Conservation (phyloP, 2,888 invertebrate genomes). For the Lydus trimaculatus region DNA sequence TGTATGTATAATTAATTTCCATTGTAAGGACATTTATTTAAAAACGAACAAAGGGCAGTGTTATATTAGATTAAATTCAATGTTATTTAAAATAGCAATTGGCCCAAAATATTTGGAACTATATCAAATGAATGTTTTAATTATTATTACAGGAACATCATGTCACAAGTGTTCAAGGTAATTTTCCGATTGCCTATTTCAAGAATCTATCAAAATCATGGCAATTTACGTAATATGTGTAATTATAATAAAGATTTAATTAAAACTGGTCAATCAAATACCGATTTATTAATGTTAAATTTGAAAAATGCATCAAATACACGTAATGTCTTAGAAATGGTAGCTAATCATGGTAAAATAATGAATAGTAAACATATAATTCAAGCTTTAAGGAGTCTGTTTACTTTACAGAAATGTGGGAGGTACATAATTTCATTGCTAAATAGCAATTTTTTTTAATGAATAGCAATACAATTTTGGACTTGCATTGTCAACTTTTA, state of each 20-base stretch:
- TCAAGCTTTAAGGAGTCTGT: slow-evolving; percentile 65
- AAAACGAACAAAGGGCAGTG: slow-evolving; percentile 13
- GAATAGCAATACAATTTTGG: too few species aligned
- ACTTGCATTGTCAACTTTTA: too few species aligned
- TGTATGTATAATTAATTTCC: not conserved
- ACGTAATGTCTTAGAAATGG: slow-evolving; percentile 61
- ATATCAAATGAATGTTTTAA: not conserved
- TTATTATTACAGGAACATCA: slow-evolving; percentile 25
- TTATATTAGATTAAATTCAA: not conserved
- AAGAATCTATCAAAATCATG: slow-evolving; percentile 13
- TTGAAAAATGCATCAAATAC: slow-evolving; percentile 61
- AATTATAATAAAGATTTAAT: slow-evolving; percentile 11
- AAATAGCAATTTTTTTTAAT: too few species aligned
- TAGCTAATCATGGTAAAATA: slow-evolving; percentile 57
- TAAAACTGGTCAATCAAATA: slow-evolving; percentile 8
- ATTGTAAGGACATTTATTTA: slow-evolving; percentile 19
- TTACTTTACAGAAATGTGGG: slow-evolving; percentile 65
- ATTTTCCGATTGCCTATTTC: slow-evolving; percentile 15
- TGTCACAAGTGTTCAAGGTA: slow-evolving; percentile 31
- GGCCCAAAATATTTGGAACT: slow-evolving; percentile 7
- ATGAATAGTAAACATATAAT: slow-evolving; percentile 66
- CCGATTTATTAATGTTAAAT: slow-evolving; percentile 62
- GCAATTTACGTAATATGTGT: slow-evolving; percentile 14
- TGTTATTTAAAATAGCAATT: not conserved
- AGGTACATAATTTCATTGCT: slow-evolving; percentile 50